These are phyloP conservation scores for Podocnemis expansa DNA, from an alignment of 2,113 vertebrate genomes.

Conservation along the genomic window DNA sequence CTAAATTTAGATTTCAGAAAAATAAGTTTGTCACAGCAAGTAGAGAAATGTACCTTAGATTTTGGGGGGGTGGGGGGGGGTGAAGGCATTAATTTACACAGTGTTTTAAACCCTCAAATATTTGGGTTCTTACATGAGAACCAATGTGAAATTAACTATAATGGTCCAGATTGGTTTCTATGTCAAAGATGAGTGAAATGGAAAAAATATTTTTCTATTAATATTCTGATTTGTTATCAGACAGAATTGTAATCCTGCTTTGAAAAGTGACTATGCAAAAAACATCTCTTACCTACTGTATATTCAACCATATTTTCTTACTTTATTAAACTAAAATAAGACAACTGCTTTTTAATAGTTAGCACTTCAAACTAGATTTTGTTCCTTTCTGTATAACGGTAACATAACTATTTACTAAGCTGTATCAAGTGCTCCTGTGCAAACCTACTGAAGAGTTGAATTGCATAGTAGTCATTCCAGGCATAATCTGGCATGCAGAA, in stretches of 20 bases:
- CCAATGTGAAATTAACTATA: not conserved
- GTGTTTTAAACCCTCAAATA: not conserved
- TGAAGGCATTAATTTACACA: not conserved
- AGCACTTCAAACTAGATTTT: not conserved
- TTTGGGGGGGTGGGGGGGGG: not conserved
- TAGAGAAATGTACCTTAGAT: not conserved
- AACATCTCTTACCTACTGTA: not conserved
- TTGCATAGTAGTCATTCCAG: not conserved
- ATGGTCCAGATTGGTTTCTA: not conserved
- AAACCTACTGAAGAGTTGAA: not conserved
- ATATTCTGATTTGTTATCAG: not conserved
- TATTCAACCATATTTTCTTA: not conserved
- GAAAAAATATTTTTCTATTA: not conserved
- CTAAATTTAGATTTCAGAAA: not conserved
- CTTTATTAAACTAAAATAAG: not conserved
- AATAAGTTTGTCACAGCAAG: not conserved
- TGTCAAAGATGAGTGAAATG: not conserved
- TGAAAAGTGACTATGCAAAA: not conserved
- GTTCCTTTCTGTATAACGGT: not conserved
- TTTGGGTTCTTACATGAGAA: not conserved
- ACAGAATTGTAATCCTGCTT: not conserved
- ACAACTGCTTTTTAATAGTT: not conserved
- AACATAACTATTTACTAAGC: not conserved
- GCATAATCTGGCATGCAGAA: not conserved
- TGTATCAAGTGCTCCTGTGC: not conserved